Conservation (phyloP, 2,113 vertebrate genomes). For the Macrotus californicus region DNA sequence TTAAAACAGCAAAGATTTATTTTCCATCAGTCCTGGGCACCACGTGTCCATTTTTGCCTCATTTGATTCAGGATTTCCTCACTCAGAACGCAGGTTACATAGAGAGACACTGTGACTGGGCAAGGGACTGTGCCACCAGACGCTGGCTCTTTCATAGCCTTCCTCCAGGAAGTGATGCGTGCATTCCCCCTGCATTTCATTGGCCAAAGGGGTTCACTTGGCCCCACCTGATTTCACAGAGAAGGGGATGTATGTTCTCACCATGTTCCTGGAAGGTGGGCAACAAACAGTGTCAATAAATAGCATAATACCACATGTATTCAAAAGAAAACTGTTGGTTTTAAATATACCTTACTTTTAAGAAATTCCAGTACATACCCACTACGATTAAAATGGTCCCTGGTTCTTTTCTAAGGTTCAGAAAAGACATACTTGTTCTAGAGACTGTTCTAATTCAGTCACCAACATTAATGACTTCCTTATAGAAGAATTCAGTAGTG, state of each 20-base stretch:
- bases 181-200: background rate
- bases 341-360: background rate
- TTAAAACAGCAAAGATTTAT: background rate
- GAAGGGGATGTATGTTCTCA: background rate
- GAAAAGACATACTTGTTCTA: background rate
- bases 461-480: background rate
- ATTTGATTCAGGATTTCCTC: background rate
- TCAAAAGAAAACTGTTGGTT: background rate
- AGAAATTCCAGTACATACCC: background rate
- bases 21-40: background rate
- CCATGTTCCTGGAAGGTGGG: background rate
- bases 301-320: background rate
- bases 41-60: background rate
- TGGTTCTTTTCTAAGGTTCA: background rate
- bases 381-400: background rate
- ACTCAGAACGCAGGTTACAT: background rate
- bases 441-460: background rate
- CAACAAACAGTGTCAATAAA: background rate
- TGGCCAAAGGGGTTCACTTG: background rate
- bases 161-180: background rate
- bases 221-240: background rate
- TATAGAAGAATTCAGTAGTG: constrained; percentile 2
- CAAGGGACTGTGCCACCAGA: background rate
- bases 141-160: background rate
- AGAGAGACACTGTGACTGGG: background rate